Evolutionary conservation across 2,113 vertebrate genomes (phyloP), one percentile per base, ranked within the genome.

Genomic region (Apodemus speciosus): DNA sequence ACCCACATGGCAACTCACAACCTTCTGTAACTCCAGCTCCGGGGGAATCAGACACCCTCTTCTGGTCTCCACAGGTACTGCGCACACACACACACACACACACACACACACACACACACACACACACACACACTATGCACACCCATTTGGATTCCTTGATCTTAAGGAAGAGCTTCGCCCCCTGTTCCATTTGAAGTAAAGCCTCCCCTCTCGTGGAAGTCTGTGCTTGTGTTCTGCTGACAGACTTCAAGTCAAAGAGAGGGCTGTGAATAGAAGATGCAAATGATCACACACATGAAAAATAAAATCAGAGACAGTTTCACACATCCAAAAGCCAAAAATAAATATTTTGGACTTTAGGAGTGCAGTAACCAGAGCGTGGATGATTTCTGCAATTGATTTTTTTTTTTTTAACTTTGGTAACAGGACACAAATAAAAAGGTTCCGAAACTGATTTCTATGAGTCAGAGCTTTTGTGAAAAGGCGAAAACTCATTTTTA

Each of bases 401-500:
- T 91, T 96, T 89, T 87, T 91, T 62, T 7, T 79, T 81, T 81
- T 40, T 68, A 1, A 30, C 68, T 72, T 85, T 68, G 43, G 32
- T 73, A 85, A 79, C 53, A 60, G 90, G 77, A 93, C 92, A 93
- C 25, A 79, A 94, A 90, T 68, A 38, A 92, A 84, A 84, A 66
- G 75, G 35, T 43, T 79, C 49, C 43, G 62, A 92, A 84, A 95
- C 64, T 1, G 15, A 49, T 90, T 76, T 80, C 68, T 83, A 71
- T 92, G 75, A 71, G 66, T n/a, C 69, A 14, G 11, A 62, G 9
- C n/a, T 84, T 77, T 49, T 58, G 43, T 62, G 69, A 40, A 16
- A 91, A 32, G 80, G n/a, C 14, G 21, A 86, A 93, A 91, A 38
- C 25, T 32, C 71, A 71, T 87, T 21, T 81, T 90, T 49, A 13